These are phyloP conservation scores for Synanthedon tipuliformis DNA, from an alignment of 2,888 invertebrate species.

Conservation along the genomic window DNA sequence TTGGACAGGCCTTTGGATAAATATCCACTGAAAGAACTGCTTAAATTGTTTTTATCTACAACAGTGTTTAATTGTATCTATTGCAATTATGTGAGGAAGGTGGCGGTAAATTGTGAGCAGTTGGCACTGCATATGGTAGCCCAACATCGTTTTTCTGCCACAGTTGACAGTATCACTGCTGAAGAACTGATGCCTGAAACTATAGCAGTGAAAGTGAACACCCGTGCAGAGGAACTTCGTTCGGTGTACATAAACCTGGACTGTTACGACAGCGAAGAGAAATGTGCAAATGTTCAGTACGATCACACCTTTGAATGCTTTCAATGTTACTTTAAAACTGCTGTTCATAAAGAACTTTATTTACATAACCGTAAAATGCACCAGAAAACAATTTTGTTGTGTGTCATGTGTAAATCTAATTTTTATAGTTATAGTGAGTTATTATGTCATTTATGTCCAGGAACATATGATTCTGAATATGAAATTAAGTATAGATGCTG, in stretches of 20 bases:
- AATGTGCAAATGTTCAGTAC: constrained; percentile 66
- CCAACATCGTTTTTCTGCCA: constrained; percentile 83
- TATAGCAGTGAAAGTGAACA: constrained; percentile 76
- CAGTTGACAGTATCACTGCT: constrained; percentile 81
- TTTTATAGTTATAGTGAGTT: constrained; percentile 90
- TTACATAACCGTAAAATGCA: constrained; percentile 89
- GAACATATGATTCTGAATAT: constrained; percentile 74
- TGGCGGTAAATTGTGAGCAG: constrained; percentile 86
- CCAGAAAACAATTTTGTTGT: constrained; percentile 82
- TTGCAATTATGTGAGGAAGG: constrained; percentile 87
- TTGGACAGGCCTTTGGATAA: constrained; percentile 81
- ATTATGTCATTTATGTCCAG: constrained; percentile 88
- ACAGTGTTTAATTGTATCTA: constrained; percentile 81
- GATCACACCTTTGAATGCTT: constrained; percentile 86
- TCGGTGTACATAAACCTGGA: constrained; percentile 78
- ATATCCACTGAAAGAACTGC: constrained; percentile 76
- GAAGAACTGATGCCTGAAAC: constrained; percentile 79
- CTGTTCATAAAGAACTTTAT: constrained; percentile 86
- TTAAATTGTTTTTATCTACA: constrained; percentile 79
- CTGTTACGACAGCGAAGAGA: constrained; percentile 74
- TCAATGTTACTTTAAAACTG: constrained; percentile 83
- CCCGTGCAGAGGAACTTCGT: constrained; percentile 72
- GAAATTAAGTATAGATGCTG: constrained; percentile 85
- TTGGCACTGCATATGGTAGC: constrained; percentile 83
- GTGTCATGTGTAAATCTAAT: constrained; percentile 88